These are phyloP conservation scores for Hydractinia echinata DNA, from an alignment of 30 jellyfish, hydroid and myxozoan species.

Conservation along the genomic window DNA sequence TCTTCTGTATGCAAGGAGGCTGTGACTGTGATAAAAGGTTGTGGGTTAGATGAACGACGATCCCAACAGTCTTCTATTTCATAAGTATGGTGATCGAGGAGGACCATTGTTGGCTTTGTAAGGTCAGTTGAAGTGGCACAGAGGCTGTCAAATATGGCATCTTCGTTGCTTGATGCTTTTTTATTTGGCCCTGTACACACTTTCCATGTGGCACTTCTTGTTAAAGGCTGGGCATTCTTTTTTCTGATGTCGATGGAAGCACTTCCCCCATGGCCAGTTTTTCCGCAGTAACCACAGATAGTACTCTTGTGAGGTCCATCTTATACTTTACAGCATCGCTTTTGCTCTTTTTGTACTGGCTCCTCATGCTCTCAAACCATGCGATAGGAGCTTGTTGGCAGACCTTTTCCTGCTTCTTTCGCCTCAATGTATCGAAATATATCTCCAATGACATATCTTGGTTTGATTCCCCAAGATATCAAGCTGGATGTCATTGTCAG, in stretches of 20 bases:
- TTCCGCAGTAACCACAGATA: constrained; percentile 11
- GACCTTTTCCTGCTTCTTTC: constrained; percentile 5
- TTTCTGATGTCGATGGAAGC: background rate
- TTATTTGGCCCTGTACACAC: background rate
- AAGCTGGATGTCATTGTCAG: too few species aligned
- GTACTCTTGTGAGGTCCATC: background rate
- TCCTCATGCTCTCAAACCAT: background rate
- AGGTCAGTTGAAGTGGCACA: background rate
- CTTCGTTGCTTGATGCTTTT: background rate
- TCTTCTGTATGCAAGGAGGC: background rate
- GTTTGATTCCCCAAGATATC: background rate
- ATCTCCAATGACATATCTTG: background rate
- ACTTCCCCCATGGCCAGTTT: background rate
- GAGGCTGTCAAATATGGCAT: background rate
- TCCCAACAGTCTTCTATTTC: background rate
- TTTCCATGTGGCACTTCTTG: background rate
- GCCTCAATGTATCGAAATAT: background rate
- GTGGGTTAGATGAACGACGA: background rate
- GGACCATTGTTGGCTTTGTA: background rate
- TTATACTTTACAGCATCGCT: background rate
- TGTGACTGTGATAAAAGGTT: background rate
- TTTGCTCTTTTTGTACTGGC: background rate
- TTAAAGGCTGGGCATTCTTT: constrained; percentile 3
- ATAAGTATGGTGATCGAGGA: background rate
- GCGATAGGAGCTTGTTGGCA: constrained; percentile 17